A percentile compares a stretch with the other conserved stretches of the same genome.
Conservation (phyloP, 2,888 invertebrate genomes). For the Sycophila texana region DNA sequence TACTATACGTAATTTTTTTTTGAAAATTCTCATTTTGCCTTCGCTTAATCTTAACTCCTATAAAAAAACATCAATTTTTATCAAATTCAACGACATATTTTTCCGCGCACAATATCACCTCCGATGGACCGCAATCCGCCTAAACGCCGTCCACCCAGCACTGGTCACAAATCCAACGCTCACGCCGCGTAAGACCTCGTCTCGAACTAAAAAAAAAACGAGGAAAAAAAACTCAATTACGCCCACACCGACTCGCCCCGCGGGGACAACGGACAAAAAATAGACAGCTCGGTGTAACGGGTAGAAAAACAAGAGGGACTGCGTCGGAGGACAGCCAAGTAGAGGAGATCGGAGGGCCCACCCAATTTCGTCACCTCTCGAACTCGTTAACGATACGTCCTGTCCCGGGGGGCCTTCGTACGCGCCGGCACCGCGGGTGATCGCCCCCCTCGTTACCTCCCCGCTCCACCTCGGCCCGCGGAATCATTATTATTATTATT, state of each 20-base stretch:
- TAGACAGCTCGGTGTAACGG: background rate
- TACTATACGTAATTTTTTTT: no score
- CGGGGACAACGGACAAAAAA: background rate
- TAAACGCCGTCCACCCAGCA: no score
- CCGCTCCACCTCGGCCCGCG: background rate
- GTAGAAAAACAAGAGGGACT: constrained; percentile 1
- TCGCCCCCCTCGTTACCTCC: constrained; percentile 20
- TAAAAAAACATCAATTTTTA: no score
- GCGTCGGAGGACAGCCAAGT: no score
- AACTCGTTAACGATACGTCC: constrained; percentile 33
- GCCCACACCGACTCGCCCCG: background rate
- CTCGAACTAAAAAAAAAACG: background rate
- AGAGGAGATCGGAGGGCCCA: background rate
- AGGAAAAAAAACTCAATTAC: constrained; percentile 32
- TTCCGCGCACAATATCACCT: no score
- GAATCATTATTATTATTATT: constrained; percentile 36
- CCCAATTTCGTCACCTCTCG: constrained; percentile 37
- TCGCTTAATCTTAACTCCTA: no score
- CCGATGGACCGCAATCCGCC: no score
- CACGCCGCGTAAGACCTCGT: background rate
- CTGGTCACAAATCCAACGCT: no score
- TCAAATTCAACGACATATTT: no score
- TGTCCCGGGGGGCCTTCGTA: background rate
- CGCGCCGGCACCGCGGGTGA: constrained; percentile 27
- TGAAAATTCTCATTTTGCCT: no score